phyloP scores from a whole-genome alignment of 1,140 invertebrate species.

The Bacillus rossius region DNA sequence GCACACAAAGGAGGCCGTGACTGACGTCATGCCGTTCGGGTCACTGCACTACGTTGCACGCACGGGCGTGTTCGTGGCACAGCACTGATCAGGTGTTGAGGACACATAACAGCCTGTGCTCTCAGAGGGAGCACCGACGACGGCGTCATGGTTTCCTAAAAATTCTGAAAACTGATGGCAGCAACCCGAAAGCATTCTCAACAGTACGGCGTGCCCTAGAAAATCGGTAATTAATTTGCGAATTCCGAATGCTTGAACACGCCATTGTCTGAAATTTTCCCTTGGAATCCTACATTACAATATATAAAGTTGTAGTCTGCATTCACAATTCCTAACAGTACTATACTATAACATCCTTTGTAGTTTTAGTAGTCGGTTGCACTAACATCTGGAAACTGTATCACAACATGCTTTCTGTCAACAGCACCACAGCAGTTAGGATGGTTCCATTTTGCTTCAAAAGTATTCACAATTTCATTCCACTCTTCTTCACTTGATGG shows the following conservation, averaged over 20 bases:
- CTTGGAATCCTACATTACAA: too few species aligned
- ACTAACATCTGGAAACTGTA: constrained; percentile 13
- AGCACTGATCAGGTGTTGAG: too few species aligned
- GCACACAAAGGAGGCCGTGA: too few species aligned
- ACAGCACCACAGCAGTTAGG: constrained; percentile 40
- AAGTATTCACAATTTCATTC: too few species aligned
- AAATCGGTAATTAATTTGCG: constrained; percentile 25
- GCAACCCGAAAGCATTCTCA: constrained; percentile 42
- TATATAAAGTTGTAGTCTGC: constrained; percentile 33
- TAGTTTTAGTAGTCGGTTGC: background rate
- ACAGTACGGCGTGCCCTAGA: constrained; percentile 31
- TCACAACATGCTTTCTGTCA: constrained; percentile 36
- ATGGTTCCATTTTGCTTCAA: constrained; percentile 31
- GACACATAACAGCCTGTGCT: too few species aligned
- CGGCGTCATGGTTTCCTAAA: constrained; percentile 19
- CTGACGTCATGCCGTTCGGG: too few species aligned
- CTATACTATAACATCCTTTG: constrained; percentile 31
- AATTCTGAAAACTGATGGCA: constrained; percentile 18
- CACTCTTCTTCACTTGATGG: too few species aligned
- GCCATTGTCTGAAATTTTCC: too few species aligned
- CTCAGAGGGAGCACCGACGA: too few species aligned
- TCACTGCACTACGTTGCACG: too few species aligned
- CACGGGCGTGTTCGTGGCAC: too few species aligned
- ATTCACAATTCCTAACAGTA: constrained; percentile 35
- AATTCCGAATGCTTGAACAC: too few species aligned